Percentiles rank a stretch among this genome's conserved stretches.
These are phyloP conservation scores for Bombus confusus DNA, from an alignment of 1,140 invertebrate genomes.

Conservation along the genomic window DNA sequence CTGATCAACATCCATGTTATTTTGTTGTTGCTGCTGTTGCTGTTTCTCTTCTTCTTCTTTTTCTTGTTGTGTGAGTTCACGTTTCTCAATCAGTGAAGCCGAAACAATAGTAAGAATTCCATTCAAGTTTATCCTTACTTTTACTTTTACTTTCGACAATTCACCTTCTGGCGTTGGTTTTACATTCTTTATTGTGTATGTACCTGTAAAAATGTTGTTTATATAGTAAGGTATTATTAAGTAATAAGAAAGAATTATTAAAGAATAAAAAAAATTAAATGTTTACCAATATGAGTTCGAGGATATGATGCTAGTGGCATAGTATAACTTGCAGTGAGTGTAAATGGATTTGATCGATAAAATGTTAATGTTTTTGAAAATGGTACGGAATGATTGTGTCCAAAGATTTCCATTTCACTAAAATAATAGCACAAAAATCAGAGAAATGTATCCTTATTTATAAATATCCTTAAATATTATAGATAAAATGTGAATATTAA, in stretches of 20 bases:
- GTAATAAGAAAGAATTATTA: slow-evolving; percentile 22
- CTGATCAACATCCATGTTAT: slow-evolving; percentile 81
- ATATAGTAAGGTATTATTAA: background rate
- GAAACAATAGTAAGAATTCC: slow-evolving; percentile 94
- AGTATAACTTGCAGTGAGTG: slow-evolving; percentile 91
- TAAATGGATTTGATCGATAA: slow-evolving; percentile 93
- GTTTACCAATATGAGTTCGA: slow-evolving; percentile 90
- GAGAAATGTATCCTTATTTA: background rate
- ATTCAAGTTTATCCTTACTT: slow-evolving; percentile 95
- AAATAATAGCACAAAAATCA: slow-evolving; percentile 64
- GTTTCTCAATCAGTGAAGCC: slow-evolving; percentile 93
- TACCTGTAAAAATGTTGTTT: slow-evolving; percentile 82
- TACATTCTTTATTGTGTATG: slow-evolving; percentile 93
- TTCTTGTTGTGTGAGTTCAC: slow-evolving; percentile 85
- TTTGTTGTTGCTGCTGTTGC: slow-evolving; percentile 80
- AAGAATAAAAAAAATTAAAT: slow-evolving; percentile 40
- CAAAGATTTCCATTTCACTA: slow-evolving; percentile 92
- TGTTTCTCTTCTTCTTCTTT: slow-evolving; percentile 83
- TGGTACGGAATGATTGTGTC: slow-evolving; percentile 93
- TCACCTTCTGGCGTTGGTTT: slow-evolving; percentile 93
- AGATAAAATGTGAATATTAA: slow-evolving; percentile 4
- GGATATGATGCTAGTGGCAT: slow-evolving; percentile 88
- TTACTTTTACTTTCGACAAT: slow-evolving; percentile 96
- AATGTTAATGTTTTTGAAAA: slow-evolving; percentile 97
- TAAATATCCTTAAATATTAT: background rate